Base-by-base conservation (phyloP, 2,888 invertebrate genomes). In the Leptinotarsa tumamoca region DNA sequence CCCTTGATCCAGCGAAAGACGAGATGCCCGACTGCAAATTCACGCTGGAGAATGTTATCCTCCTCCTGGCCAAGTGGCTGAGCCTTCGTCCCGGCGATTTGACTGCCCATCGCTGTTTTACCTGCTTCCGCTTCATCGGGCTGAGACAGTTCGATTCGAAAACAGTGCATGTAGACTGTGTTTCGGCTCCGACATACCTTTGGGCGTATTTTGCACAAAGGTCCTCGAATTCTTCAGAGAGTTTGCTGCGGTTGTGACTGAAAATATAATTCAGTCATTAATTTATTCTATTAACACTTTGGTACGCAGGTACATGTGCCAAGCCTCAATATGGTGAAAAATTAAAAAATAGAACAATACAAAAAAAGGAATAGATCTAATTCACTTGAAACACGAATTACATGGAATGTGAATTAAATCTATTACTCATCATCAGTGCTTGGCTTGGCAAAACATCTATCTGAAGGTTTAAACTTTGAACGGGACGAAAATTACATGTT, bases 41-140 rank as follows among this genome's bases (percentile, higher is more conserved):
- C 0, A 94, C 93, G 67, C 93, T 94, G 73, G 94, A 94, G 87
- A 95, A 95, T 2, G 94, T 92, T 82, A 93, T 93, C 70, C 95
- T 90, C 10, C 95, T 90, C 73, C 93, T 91, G 1, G 95, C 95
- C 83, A 95, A 89, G 85, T 95, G 95, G 75, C 94, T 95, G 21
- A 95, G 87, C 7, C 95, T 90, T 76, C 94, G 91, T 0, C 95
- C 95, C 0, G 95, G 95, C 2, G 95, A 95, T 85, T 94, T 80
- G 85, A 88, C 87, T 86, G 86, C 83, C 90, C 91, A 85, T 52
- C 85, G 84, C 27, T 84, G 82, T 79, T 83, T 84, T 21, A 85
- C 89, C 90, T 91, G 92, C 77, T 91, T 90, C 51, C 93, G 89
- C 84, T 91, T 92, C 33, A 84, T 83, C 15, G 93, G 92, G 85